Percentiles rank a stretch among this genome's conserved stretches.
phyloP scores from a whole-genome alignment of 2,113 vertebrate genomes.

The Bettongia penicillata region DNA sequence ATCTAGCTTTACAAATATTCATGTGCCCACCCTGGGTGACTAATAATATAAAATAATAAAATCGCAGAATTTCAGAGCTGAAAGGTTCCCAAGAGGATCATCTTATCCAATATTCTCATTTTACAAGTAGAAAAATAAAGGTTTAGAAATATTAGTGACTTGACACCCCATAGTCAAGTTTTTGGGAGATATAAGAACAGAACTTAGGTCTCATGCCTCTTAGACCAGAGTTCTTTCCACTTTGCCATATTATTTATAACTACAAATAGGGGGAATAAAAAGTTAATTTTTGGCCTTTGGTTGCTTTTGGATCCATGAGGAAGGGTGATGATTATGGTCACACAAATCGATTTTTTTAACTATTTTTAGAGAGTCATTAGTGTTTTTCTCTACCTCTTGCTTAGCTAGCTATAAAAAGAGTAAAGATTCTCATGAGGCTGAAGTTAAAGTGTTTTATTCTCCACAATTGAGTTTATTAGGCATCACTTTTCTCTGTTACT shows the following conservation, averaged over 20 bases:
- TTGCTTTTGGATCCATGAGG: neutral
- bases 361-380: constrained; percentile 18
- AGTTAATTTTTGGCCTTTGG: neutral
- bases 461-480: neutral
- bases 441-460: neutral
- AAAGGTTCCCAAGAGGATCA: neutral
- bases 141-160: neutral
- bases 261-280: neutral
- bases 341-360: neutral
- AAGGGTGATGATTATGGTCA: neutral
- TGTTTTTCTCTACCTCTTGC: neutral
- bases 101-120: neutral
- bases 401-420: constrained; percentile 5
- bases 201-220: neutral
- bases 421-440: neutral
- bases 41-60: neutral
- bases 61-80: neutral
- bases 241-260: neutral
- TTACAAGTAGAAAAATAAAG: constrained; percentile 14
- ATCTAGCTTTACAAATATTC: neutral
- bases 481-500: neutral
- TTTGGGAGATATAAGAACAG: neutral
- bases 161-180: neutral
- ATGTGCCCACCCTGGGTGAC: neutral
- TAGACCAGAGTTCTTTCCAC: neutral